phyloP scores from a whole-genome alignment of 2,888 invertebrate species.

The Orthosia gracilis region DNA sequence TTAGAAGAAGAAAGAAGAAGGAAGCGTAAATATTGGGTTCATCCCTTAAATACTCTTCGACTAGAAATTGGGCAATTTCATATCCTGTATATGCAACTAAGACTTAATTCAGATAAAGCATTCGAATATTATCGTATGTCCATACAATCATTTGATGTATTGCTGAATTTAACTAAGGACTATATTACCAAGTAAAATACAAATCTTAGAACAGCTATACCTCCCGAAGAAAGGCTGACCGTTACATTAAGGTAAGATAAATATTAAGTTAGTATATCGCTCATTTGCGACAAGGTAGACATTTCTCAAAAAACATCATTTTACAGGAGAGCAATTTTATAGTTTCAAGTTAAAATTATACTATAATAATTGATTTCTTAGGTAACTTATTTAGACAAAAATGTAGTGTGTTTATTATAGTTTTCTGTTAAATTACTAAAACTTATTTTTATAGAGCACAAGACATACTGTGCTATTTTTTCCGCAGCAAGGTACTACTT shows the following conservation, averaged over 20 bases:
- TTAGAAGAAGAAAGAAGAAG: constrained; percentile 25
- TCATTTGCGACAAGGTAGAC: too few relatives aligned
- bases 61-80: constrained; percentile 59
- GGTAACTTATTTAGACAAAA: too few relatives aligned
- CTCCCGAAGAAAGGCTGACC: constrained; percentile 51
- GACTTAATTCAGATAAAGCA: constrained; percentile 55
- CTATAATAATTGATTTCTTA: too few relatives aligned
- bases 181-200: constrained; percentile 46
- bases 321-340: too few relatives aligned
- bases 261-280: constrained; percentile 12
- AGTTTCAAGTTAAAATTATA: too few relatives aligned
- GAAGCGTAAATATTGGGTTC: constrained; percentile 56
- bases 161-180: constrained; percentile 52
- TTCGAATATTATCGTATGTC: constrained; percentile 57
- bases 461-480: too few relatives aligned
- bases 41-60: constrained; percentile 51
- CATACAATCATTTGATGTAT: constrained; percentile 52
- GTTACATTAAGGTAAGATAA: constrained; percentile 44
- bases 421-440: too few relatives aligned
- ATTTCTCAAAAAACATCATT: too few relatives aligned
- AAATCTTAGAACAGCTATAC: constrained; percentile 43
- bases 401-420: too few relatives aligned
- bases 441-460: too few relatives aligned
- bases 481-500: too few relatives aligned
- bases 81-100: constrained; percentile 43